Percentiles rank a stretch among this genome's conserved stretches.
phyloP scores from a whole-genome alignment of 2,113 vertebrate genomes.

The Macquaria ambigua region DNA sequence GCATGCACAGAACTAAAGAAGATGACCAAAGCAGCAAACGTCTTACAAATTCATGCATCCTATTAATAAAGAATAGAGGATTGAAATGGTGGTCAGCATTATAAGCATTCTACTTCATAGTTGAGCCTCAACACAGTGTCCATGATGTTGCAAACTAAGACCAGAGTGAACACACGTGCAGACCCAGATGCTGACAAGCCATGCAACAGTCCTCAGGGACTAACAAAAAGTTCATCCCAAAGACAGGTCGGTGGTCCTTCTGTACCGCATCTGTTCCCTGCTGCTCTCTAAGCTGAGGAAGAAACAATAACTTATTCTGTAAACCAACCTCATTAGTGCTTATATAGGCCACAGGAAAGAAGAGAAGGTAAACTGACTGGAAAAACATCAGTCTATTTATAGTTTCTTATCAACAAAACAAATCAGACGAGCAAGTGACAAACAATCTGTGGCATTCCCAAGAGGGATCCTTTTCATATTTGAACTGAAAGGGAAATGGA shows the following conservation, averaged over 20 bases:
- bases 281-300: background rate
- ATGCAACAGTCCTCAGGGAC: conserved; percentile 8
- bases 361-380: conserved; percentile 16
- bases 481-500: conserved; percentile 15
- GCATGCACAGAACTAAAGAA: background rate
- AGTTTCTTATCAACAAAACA: conserved; percentile 38
- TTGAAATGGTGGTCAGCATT: background rate
- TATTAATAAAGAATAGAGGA: background rate
- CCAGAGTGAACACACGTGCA: background rate
- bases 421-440: conserved; percentile 35
- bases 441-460: conserved; percentile 14
- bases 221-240: background rate
- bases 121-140: background rate
- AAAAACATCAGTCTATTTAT: conserved; percentile 40
- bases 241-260: conserved; percentile 4
- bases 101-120: background rate
- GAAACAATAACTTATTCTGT: conserved; percentile 7
- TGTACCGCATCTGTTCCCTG: conserved; percentile 26
- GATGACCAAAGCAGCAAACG: background rate
- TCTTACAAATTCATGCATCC: background rate
- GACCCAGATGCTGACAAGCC: background rate
- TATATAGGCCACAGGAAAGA: conserved; percentile 18
- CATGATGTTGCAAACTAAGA: conserved; percentile 7
- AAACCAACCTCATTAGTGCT: conserved; percentile 37
- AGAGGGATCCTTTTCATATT: background rate